Evolutionary conservation across 2,888 invertebrate genomes (phyloP), one percentile per base, ranked within the genome.

Genomic region (Torymus tubicola): DNA sequence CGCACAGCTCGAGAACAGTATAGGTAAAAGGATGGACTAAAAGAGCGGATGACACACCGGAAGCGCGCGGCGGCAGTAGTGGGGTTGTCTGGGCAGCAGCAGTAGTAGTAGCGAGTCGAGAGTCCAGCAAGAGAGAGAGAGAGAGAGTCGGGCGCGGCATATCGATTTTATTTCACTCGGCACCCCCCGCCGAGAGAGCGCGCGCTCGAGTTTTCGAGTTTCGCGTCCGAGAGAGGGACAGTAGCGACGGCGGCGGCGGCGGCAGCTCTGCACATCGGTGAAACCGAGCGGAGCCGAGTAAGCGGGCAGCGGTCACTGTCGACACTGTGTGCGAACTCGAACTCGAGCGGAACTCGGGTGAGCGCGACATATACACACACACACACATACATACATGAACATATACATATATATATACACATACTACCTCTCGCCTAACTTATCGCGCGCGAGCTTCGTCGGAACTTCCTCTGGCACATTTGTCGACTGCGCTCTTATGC

Each of bases 131-230:
- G 0, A 24, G 52, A 31, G 18, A 31, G 63, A 69, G 61, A 14
- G 42, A 53, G 73, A 55, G 63, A 73, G 85, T 86, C 86, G 86
- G 85, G 85, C 85, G 87, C 87, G 85, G 86, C 86, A 86, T 87
- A 89, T 90, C 87, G 89, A 90, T 89, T 90, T 89, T 89, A 89
- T 89, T 89, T 88, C 85, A 85, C 87, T 86, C 84, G 83, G 52
- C 31, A 3, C 55, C 14, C 58, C 21, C 58, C 67, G 13, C 81
- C 67, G 42, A 42, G 42, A 42, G 42, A 42, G 42, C 42, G 42
- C 42, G 42, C 42, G 81, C 70, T 78, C 80, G 78, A 84, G 83
- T 84, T 85, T 83, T 83, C 82, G 83, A 85, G 85, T 85, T 85
- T 83, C 85, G 83, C 78, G 50, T 52, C 52, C 55, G 55, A 31